Evolutionary conservation across 2,797 vertebrate genomes (phyloP).

Genomic region (Platyrinchus mystaceus): DNA sequence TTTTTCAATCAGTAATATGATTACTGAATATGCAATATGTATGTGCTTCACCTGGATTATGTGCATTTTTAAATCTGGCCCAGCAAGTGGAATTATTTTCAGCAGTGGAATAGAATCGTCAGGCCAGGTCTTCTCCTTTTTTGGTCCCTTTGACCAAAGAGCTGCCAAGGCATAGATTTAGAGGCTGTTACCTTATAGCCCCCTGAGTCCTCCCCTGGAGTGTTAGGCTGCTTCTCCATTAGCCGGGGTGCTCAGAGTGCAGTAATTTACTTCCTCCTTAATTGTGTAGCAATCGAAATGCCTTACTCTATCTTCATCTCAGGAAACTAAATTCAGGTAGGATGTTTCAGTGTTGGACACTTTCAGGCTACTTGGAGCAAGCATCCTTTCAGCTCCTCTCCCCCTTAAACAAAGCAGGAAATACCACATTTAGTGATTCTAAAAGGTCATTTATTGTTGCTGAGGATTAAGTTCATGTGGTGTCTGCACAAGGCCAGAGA

Average conservation of each 20-base stretch:
- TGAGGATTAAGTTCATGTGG: background rate
- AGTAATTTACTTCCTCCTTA: background rate
- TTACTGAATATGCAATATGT: background rate
- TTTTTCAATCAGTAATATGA: background rate
- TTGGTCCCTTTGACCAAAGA: background rate
- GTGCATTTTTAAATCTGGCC: background rate
- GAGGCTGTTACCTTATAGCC: background rate
- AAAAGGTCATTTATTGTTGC: background rate
- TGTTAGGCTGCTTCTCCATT: background rate
- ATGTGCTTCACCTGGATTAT: background rate
- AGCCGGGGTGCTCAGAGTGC: background rate
- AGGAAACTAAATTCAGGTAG: background rate
- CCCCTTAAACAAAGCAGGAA: background rate
- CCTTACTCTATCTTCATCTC: background rate
- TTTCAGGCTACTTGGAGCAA: background rate
- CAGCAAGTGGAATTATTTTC: background rate
- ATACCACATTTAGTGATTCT: background rate
- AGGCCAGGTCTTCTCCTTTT: background rate
- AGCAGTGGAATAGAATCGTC: background rate
- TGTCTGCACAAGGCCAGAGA: background rate
- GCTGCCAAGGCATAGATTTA: background rate
- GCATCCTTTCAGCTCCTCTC: background rate
- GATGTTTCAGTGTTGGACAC: background rate
- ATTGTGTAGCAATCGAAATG: background rate
- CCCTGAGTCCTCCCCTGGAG: background rate